Evolutionary conservation across 1,140 invertebrate species (phyloP), one percentile per base, ranked within the genome.

Genomic region (Capitella teleta): DNA sequence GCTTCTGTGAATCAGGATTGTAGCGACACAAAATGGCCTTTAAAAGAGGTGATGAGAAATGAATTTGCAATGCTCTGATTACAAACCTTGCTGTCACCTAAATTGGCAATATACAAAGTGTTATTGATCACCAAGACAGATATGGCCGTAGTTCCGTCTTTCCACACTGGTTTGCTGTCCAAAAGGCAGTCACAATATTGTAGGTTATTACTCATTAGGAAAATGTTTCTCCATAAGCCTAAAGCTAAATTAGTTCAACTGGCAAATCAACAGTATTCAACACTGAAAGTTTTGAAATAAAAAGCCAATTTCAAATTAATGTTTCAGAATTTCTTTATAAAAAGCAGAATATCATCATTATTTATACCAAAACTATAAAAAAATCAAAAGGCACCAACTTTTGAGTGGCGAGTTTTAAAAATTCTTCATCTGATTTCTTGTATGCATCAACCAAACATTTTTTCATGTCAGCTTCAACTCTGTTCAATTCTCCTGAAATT

Each of bases 391-490:
- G n/a, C n/a, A 43, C 58, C 57, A 55, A 75, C 73, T 52, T 55
- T 59, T 66, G 73, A 34, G 63, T 55, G 5, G 75, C 76, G 56
- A 67, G 58, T 52, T 64, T 70, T 5, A 77, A 58, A 61, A 77
- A 77, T 45, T 74, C 74, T 36, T 75, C 74, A 59, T 77, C 76
- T n/a, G 68, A 67, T 49, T 72, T 71, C 53, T 74, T 77, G 52
- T 68, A 77, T 12, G 64, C 58, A 24, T 76, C 74, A 26, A 66
- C 60, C 37, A 77, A 63, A 34, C 58, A 61, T 58, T 68, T 74
- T 52, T 68, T 75, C 4, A 77, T 73, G 21, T 73, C 70, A 58
- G 65, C 70, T 47, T 76, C 72, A 24, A 77, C 56, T 40, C 54
- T 38, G 16, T 47, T 48, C 4, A 68, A 28, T 49, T 64, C 64